Percentiles rank a stretch among this genome's conserved stretches.
These are phyloP conservation scores for Pachydiplax longipennis DNA, from an alignment of 2,888 invertebrate genomes.

Conservation along the genomic window DNA sequence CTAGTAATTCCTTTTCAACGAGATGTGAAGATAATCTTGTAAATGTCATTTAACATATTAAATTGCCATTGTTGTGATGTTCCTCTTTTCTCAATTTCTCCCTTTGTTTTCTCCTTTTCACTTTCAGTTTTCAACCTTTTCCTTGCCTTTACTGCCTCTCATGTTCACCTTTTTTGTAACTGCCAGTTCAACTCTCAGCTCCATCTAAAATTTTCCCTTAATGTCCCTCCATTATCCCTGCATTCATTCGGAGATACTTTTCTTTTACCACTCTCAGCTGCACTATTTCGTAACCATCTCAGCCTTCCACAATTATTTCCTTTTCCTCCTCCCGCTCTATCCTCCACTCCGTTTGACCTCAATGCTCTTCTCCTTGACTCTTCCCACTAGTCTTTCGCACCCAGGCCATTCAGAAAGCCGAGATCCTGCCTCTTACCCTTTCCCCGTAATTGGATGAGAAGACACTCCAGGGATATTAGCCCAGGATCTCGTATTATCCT, in stretches of 20 bases:
- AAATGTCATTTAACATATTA: too few species aligned
- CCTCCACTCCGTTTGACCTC: background rate
- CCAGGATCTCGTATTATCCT: background rate
- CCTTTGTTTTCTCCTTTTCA: background rate
- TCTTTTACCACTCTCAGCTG: background rate
- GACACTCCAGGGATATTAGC: background rate
- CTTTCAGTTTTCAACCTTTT: background rate
- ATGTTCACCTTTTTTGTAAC: background rate
- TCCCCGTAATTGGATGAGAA: background rate
- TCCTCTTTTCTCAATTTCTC: background rate
- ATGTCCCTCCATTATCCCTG: background rate
- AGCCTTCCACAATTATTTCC: background rate
- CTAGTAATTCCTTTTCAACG: too few species aligned
- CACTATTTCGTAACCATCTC: background rate
- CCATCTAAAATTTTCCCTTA: background rate
- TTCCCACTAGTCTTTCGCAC: background rate
- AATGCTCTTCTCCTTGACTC: background rate
- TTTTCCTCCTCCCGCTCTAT: background rate
- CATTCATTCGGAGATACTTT: background rate
- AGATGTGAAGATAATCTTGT: too few species aligned
- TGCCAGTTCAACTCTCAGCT: background rate
- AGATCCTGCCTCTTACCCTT: background rate
- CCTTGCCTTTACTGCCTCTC: background rate
- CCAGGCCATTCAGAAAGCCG: too few species aligned
- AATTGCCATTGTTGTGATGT: too few species aligned